phyloP scores from a whole-genome alignment of 2,113 vertebrate genomes.

The Ibidorhyncha struthersii region DNA sequence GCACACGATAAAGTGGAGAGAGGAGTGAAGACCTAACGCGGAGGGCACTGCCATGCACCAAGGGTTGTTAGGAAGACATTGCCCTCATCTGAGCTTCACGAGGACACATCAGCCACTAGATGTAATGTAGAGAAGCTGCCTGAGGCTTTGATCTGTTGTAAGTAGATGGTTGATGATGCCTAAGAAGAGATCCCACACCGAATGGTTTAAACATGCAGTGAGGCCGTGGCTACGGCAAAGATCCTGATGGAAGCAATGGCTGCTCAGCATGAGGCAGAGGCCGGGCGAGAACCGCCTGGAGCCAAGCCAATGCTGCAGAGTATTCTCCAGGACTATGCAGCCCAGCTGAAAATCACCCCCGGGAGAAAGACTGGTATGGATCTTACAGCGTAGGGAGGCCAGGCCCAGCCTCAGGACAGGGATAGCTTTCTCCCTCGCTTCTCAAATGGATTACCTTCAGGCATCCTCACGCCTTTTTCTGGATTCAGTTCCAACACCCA shows the following conservation, averaged over 20 bases:
- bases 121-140: not conserved
- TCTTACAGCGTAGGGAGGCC: not conserved
- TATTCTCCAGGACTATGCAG: not conserved
- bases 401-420: not conserved
- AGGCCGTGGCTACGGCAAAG: not conserved
- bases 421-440: not conserved
- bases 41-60: not conserved
- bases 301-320: not conserved
- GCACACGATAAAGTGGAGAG: not conserved
- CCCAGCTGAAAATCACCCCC: not conserved
- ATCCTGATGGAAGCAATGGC: not conserved
- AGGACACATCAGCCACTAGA: not conserved
- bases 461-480: not conserved
- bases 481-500: not conserved
- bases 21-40: not conserved
- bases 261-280: not conserved
- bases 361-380: not conserved
- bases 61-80: not conserved
- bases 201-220: not conserved
- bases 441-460: not conserved
- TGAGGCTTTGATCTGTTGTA: not conserved
- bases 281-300: rapidly evolving
- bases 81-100: not conserved
- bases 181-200: not conserved
- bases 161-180: not conserved